Percentiles rank a stretch among this genome's conserved stretches.
Conservation (phyloP, 2,888 invertebrate genomes). For the Acholoe squamosa region DNA sequence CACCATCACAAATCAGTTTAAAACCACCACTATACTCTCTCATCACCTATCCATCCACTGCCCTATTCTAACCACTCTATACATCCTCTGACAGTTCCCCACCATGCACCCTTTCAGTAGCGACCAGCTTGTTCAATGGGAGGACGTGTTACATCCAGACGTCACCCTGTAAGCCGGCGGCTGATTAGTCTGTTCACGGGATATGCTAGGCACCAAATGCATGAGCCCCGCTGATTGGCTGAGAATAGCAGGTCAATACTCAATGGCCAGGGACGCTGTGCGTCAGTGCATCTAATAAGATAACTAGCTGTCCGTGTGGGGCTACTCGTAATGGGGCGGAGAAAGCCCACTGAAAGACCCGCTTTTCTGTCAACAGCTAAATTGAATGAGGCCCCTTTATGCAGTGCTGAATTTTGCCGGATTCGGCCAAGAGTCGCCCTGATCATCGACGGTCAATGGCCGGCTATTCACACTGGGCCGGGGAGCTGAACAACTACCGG, state of each 20-base stretch:
- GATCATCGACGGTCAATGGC: neutral
- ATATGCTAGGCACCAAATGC: neutral
- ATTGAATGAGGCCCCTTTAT: conserved; percentile 32
- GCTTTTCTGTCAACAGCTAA: conserved; percentile 33
- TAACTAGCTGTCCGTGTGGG: conserved; percentile 8
- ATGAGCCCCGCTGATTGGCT: conserved; percentile 50
- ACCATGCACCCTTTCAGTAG: neutral
- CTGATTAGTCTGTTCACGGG: conserved; percentile 28
- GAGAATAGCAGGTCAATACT: conserved; percentile 46
- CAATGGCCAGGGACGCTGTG: neutral
- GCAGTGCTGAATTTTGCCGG: neutral
- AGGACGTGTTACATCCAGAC: conserved; percentile 28
- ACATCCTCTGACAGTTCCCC: neutral
- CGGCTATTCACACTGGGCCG: neutral
- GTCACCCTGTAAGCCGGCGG: neutral
- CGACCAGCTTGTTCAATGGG: neutral
- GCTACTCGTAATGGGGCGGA: conserved; percentile 4
- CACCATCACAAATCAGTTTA: too few relatives aligned
- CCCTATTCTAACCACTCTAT: neutral
- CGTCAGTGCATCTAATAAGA: conserved; percentile 14
- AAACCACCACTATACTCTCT: neutral
- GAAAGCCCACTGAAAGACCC: conserved; percentile 17
- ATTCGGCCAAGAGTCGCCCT: neutral
- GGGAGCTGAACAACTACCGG: neutral
- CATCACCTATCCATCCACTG: neutral